These are phyloP conservation scores for Leptinotarsa undecemlineata DNA, from an alignment of 1,140 invertebrate species.

Conservation along the genomic window DNA sequence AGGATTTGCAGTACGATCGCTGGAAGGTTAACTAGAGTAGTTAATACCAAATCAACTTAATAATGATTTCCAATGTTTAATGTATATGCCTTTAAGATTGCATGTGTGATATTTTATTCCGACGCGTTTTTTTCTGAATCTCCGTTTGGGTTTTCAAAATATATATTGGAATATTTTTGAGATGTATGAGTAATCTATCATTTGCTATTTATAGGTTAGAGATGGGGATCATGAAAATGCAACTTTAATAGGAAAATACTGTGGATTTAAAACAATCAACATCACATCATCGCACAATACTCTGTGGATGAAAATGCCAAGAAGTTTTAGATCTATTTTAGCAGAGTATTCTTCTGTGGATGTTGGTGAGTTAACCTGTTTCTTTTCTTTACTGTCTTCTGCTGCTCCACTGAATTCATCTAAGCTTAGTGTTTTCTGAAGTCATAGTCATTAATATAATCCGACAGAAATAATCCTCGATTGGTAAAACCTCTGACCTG, in stretches of 20 bases:
- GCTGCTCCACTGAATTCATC: too few species aligned
- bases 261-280: slow-evolving; percentile 62
- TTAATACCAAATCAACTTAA: too few species aligned
- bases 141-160: background rate
- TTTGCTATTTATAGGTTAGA: slow-evolving; percentile 60
- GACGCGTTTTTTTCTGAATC: background rate
- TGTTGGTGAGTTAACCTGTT: slow-evolving; percentile 26
- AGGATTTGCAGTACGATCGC: too few species aligned
- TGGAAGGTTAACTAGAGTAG: too few species aligned
- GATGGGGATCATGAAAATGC: slow-evolving; percentile 71
- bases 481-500: too few species aligned
- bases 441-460: too few species aligned
- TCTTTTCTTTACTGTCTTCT: too few species aligned
- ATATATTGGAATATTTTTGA: background rate
- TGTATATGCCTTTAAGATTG: too few species aligned
- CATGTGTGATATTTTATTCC: background rate
- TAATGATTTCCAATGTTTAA: too few species aligned
- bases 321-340: too few species aligned
- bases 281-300: slow-evolving; percentile 74
- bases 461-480: too few species aligned
- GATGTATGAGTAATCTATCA: background rate
- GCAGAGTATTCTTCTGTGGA: slow-evolving; percentile 50
- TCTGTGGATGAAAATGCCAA: slow-evolving; percentile 60
- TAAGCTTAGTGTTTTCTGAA: too few species aligned
- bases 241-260: slow-evolving; percentile 71